phyloP scores from a whole-genome alignment of 1,140 invertebrate species.

The Megalonaias nervosa region DNA sequence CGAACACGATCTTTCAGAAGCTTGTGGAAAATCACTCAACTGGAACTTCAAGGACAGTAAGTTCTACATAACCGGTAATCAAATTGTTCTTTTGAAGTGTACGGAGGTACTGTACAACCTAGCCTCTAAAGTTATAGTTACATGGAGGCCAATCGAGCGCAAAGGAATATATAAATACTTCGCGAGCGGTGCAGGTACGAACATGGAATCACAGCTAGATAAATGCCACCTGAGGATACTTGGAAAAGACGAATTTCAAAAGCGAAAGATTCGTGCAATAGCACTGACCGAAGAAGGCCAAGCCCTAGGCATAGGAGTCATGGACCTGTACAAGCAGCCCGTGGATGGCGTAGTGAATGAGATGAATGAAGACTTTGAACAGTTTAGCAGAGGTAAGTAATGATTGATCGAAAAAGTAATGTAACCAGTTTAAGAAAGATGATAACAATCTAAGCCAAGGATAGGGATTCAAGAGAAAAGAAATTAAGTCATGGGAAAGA shows the following conservation, averaged over 20 bases:
- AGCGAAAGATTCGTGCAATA: conserved; percentile 2
- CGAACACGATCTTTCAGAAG: no score
- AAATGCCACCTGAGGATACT: conserved; percentile 2
- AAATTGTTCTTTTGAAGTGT: no score
- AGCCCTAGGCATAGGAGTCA: neutral
- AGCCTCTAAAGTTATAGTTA: neutral
- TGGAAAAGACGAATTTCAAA: conserved; percentile 2
- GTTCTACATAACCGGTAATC: no score
- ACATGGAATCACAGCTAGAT: neutral
- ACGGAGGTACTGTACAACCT: no score
- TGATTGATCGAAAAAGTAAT: conserved; percentile 24
- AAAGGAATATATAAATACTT: conserved; percentile 12
- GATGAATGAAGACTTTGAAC: conserved; percentile 35
- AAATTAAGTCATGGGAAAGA: no score
- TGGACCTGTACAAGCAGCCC: neutral
- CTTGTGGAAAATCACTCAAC: no score
- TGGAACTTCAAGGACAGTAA: no score
- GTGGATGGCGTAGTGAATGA: conserved; percentile 50
- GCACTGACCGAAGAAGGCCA: conserved; percentile 9
- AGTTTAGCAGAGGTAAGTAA: conserved; percentile 31
- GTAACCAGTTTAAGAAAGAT: neutral
- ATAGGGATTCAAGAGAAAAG: no score
- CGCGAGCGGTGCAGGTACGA: neutral
- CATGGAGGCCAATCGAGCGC: conserved; percentile 9
- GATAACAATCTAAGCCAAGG: no score